These are phyloP conservation scores for Megalurothrips usitatus DNA, from an alignment of 2,888 invertebrate genomes.

Conservation along the genomic window DNA sequence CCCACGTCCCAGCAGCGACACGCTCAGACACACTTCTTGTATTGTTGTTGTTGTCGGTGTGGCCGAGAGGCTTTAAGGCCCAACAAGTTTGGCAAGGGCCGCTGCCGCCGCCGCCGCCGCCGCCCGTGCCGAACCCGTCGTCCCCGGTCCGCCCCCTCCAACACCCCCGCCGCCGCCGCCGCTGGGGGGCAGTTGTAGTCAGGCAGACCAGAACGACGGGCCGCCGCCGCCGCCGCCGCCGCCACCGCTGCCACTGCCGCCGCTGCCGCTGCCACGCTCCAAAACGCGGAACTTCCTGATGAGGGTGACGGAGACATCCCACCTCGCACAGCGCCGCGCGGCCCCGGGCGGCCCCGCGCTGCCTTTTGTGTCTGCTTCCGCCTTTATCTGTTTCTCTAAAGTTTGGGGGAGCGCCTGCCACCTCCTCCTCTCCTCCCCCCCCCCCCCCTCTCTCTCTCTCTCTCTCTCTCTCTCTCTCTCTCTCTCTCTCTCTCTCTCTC, in stretches of 20 bases:
- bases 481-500: not conserved
- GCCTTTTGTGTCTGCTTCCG: not conserved
- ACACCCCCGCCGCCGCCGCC: not conserved
- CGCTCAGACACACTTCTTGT: slow-evolving; percentile 1
- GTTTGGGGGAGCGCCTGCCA: too few species aligned
- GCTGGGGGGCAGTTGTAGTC: too few species aligned
- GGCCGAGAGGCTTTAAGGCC: not conserved
- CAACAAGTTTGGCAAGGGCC: not conserved
- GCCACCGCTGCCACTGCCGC: too few species aligned
- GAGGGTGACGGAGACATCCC: not conserved
- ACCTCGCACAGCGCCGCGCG: not conserved
- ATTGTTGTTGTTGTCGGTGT: slow-evolving; percentile 1
- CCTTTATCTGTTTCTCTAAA: too few species aligned
- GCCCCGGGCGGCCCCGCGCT: not conserved
- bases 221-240: too few species aligned
- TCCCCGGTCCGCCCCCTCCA: not conserved
- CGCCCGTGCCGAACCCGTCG: too few species aligned
- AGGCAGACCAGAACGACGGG: too few species aligned
- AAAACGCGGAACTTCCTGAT: not conserved
- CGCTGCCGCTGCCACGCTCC: too few species aligned
- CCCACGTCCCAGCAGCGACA: not conserved
- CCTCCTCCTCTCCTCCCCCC: not conserved
- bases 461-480: not conserved
- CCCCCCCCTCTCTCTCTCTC: not conserved
- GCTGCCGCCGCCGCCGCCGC: too few species aligned